These are phyloP conservation scores for Platynereis dumerilii DNA, from an alignment of 2,888 invertebrate genomes.

Conservation along the genomic window DNA sequence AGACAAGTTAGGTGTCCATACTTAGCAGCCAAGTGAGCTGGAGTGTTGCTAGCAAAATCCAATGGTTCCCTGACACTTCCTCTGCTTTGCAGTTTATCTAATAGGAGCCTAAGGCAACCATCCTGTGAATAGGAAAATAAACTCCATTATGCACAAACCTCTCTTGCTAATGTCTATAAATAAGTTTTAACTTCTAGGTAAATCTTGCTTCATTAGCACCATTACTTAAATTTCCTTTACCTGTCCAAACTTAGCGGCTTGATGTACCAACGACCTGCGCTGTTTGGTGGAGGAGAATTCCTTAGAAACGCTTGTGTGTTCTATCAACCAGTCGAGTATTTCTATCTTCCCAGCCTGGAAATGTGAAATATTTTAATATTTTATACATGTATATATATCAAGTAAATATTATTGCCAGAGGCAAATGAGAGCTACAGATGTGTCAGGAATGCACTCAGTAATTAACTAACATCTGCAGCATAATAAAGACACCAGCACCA, in stretches of 20 bases:
- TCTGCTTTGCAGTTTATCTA: slow-evolving; percentile 9
- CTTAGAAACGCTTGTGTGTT: slow-evolving; percentile 2
- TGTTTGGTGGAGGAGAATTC: slow-evolving; percentile 9
- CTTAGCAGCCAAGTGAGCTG: slow-evolving; percentile 33
- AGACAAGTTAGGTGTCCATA: slow-evolving; percentile 32
- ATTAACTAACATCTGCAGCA: too few species aligned
- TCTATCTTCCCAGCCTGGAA: slow-evolving; percentile 26
- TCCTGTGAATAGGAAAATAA: slow-evolving; percentile 19
- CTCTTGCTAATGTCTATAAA: too few species aligned
- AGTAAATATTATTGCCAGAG: neutral
- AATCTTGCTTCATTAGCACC: neutral
- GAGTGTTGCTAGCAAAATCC: slow-evolving; percentile 28
- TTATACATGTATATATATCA: neutral
- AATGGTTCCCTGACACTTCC: neutral
- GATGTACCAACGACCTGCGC: slow-evolving; percentile 22
- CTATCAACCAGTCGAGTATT: slow-evolving; percentile 27
- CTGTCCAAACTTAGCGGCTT: slow-evolving; percentile 30
- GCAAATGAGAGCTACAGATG: too few species aligned
- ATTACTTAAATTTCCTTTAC: neutral
- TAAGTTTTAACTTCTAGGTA: too few species aligned
- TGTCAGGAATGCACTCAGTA: too few species aligned
- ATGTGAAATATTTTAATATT: neutral
- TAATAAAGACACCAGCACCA: too few species aligned
- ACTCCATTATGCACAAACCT: neutral
- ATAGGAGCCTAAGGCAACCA: slow-evolving; percentile 29